Evolutionary conservation across 2,113 vertebrate species (phyloP), one percentile per base, ranked within the genome.

Genomic region (Columba livia): DNA sequence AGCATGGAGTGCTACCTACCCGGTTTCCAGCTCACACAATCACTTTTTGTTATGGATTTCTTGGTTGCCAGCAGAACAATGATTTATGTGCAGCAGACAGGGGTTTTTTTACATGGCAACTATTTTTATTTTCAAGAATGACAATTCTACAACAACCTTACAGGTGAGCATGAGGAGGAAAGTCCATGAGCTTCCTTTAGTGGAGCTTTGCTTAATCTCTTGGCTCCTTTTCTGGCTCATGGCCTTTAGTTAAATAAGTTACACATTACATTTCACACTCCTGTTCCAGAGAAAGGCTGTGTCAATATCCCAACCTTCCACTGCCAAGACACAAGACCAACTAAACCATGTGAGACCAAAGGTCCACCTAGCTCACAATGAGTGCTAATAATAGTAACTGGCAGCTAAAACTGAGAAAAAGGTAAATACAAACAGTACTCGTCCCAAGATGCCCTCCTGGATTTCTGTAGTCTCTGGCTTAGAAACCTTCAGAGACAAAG

Each of bases 171-270:
- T 2, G 14, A 67, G 48, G 42, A 69, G 40, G 53, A 83, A 97
- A 96, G 44, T 62, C 42, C 1, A 0, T 25, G 40, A 47, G 8
- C n/a, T 84, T 86, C 53, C 72, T 71, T 60, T 19, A 53, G 15
- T 7, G 40, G 38, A 80, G 75, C 20, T 74, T 78, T 91, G 19
- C 64, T 88, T 65, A 67, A 11, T 48, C 32, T 92, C 31, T n/a
- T 61, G 70, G 77, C 57, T 79, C 42, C 34, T 56, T 93, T 89
- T 81, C 32, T 67, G 69, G 61, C 75, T 89, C 54, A 60, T 7
- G 53, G 65, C 36, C 62, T 82, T 88, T 54, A 78, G 92, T 96
- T 88, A 94, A 95, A 71, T 75, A 67, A 86, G 79, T 97, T 84
- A 93, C 48, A 18, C 70, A 95, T 96, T 91, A 95, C 34, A 14